These are phyloP conservation scores for Eupithecia exiguata DNA, from an alignment of 2,888 invertebrate genomes.

Conservation along the genomic window DNA sequence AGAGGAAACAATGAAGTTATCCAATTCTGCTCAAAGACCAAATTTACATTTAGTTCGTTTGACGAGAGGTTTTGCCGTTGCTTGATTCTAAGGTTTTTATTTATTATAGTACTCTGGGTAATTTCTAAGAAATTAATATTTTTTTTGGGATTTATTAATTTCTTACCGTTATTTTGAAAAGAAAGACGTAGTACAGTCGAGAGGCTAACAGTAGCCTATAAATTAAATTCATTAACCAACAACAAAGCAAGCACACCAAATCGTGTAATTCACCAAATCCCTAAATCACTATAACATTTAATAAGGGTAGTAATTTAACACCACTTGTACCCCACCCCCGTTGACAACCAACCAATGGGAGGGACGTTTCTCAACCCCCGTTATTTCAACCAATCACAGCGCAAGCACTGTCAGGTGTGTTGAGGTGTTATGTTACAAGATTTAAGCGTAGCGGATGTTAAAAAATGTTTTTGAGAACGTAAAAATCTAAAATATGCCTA, in stretches of 20 bases:
- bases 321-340: constrained; percentile 63
- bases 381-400: constrained; percentile 59
- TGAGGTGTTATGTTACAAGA: constrained; percentile 62
- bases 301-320: constrained; percentile 69
- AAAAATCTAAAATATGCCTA: too few species aligned
- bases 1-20: too few species aligned
- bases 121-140: too few species aligned
- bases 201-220: neutral
- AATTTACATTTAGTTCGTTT: too few species aligned
- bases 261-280: constrained; percentile 55
- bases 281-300: constrained; percentile 71
- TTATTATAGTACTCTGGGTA: too few species aligned
- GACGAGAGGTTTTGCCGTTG: too few species aligned
- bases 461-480: constrained; percentile 19
- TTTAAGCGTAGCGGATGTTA: constrained; percentile 42
- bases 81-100: too few species aligned
- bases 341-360: constrained; percentile 57
- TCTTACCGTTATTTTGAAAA: neutral
- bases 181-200: neutral
- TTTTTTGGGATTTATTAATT: too few species aligned
- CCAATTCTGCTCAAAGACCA: too few species aligned
- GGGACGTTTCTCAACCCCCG: constrained; percentile 61
- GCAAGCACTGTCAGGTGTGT: constrained; percentile 63
- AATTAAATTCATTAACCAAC: constrained; percentile 41
- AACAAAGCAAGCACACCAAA: constrained; percentile 42